A percentile compares a stretch with the other conserved stretches of the same genome.
Evolutionary conservation across 2,888 invertebrate species (phyloP).

Genomic region (Rhopalosiphum nymphaeae): DNA sequence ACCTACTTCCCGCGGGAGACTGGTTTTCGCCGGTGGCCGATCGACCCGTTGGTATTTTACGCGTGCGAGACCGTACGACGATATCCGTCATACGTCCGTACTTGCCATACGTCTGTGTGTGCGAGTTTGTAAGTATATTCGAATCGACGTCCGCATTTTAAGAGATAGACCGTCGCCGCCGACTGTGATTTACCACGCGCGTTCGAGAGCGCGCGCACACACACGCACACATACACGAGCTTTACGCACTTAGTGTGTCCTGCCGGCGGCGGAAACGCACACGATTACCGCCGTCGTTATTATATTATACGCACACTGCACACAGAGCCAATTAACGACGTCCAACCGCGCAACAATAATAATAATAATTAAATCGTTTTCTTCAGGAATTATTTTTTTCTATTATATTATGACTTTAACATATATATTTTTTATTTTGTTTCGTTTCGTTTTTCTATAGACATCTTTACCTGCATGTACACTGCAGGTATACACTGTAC

Average conservation of each 20-base stretch:
- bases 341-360: not conserved
- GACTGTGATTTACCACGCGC: slow-evolving; percentile 49
- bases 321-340: slow-evolving; percentile 31
- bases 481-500: not conserved
- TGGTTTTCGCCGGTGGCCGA: slow-evolving; percentile 62
- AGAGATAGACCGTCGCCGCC: not conserved
- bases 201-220: not conserved
- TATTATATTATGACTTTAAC: not conserved
- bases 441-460: not conserved
- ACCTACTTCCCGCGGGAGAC: slow-evolving; percentile 62
- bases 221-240: not conserved
- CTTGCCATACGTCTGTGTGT: not conserved
- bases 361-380: slow-evolving; percentile 2
- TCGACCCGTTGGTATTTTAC: slow-evolving; percentile 59
- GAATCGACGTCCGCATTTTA: slow-evolving; percentile 57
- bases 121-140: not conserved
- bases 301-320: not conserved
- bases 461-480: not conserved
- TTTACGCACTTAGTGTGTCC: not conserved
- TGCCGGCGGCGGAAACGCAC: not conserved
- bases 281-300: slow-evolving; percentile 9
- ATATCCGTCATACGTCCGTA: slow-evolving; percentile 55
- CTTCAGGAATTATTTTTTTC: not conserved
- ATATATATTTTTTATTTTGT: not conserved
- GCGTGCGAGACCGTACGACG: not conserved